A percentile compares a stretch with the other conserved stretches of the same genome.
phyloP scores from a whole-genome alignment of 2,113 vertebrate species.

The Macquaria ambigua region DNA sequence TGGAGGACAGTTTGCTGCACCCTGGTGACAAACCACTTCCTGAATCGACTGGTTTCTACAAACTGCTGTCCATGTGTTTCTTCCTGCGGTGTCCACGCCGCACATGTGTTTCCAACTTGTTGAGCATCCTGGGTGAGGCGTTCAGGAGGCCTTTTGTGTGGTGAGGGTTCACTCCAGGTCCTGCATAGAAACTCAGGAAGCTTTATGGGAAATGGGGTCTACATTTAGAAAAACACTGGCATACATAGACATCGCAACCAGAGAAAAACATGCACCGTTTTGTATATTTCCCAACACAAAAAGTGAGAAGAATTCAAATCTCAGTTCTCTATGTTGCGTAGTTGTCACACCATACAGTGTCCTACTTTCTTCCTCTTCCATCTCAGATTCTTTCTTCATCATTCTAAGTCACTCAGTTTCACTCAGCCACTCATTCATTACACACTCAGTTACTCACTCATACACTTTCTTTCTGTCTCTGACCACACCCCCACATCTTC shows the following conservation, averaged over 20 bases:
- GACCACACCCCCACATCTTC: constrained; percentile 9
- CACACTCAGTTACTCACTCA: constrained; percentile 22
- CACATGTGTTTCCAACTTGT: constrained; percentile 64
- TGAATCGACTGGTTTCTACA: constrained; percentile 33
- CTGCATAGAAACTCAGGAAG: constrained; percentile 11
- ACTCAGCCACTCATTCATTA: constrained; percentile 7
- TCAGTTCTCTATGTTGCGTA: background rate
- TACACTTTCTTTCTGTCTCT: constrained; percentile 19
- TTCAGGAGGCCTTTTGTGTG: constrained; percentile 22
- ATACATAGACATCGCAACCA: background rate
- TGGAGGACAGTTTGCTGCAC: constrained; percentile 14
- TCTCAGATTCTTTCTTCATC: constrained; percentile 17
- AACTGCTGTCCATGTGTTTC: constrained; percentile 44
- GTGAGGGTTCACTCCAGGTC: background rate
- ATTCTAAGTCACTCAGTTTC: constrained; percentile 29
- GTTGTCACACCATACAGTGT: background rate
- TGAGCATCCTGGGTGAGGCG: constrained; percentile 44
- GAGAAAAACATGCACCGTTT: background rate
- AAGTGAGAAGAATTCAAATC: background rate
- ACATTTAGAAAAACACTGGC: constrained; percentile 16
- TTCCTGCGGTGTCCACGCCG: constrained; percentile 27
- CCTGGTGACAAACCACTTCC: constrained; percentile 41
- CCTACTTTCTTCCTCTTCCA: background rate
- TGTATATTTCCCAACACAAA: background rate
- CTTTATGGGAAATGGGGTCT: constrained; percentile 25